Conservation (phyloP, 2,888 invertebrate species). For the Camponotus fellah region DNA sequence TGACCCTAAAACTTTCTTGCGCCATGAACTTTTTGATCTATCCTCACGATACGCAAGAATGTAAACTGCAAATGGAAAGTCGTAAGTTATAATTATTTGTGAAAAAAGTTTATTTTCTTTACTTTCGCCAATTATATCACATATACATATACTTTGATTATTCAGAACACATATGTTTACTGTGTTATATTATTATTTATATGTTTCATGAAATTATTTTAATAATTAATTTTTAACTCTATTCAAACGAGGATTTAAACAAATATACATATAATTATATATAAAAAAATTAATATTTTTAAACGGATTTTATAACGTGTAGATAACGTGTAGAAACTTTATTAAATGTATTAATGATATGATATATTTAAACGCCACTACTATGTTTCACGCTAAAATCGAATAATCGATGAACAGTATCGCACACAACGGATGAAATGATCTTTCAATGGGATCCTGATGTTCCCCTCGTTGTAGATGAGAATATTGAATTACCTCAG, state of each 20-base stretch:
- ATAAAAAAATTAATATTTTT: neutral
- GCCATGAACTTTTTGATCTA: conserved; percentile 98
- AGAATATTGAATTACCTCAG: conserved; percentile 96
- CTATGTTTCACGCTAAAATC: neutral
- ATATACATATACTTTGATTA: neutral
- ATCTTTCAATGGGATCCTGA: conserved; percentile 97
- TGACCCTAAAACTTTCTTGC: conserved; percentile 95
- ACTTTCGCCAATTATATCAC: neutral
- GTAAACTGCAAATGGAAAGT: conserved; percentile 97
- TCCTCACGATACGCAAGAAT: conserved; percentile 97
- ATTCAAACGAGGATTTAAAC: neutral
- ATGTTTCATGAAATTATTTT: neutral
- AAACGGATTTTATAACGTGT: neutral
- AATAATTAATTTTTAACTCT: neutral
- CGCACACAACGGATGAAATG: conserved; percentile 97
- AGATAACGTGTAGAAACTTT: neutral
- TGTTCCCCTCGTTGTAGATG: conserved; percentile 95
- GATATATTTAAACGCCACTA: neutral
- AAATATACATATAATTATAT: neutral
- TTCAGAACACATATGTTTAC: neutral
- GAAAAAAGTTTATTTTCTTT: neutral
- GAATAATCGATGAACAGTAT: conserved; percentile 89
- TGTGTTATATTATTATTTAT: neutral
- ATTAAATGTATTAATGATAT: neutral
- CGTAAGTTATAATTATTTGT: conserved; percentile 89